Base-by-base conservation (phyloP, 1,140 invertebrate genomes). In the Plutomurus gul region DNA sequence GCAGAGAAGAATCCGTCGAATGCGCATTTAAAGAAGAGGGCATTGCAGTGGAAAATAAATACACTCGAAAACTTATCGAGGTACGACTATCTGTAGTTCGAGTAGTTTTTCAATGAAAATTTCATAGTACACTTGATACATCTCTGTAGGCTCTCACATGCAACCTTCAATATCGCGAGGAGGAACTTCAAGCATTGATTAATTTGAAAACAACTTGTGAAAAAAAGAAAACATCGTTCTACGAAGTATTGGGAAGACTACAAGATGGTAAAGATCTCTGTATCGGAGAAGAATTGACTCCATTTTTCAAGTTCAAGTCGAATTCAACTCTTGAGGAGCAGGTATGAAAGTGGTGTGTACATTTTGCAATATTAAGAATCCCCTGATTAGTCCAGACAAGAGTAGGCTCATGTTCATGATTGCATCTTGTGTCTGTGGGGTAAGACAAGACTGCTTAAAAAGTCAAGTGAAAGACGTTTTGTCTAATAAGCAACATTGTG, bases 181-280 rank as follows among this genome's bases (percentile, higher is more conserved):
- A 65, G 25, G 56, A 65, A 36, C 30, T 65, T 16, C 13, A 6
- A 16, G 36, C 56, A 33, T 36, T 65, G 27, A 16, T 33, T 33
- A 33, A 33, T 65, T 30, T 65, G n/a, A 65, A 65, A 65, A 30
- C 30, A 65, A 20, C 56, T 65, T 65, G 56, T n/a, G 30, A 65
- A 4, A 65, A 0, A n/a, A 65, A 27, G 25, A 65, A 65, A 33
- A 33, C 13, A 3, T 65, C 56, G 4, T n/a, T 65, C 11, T 30
- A 33, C 1, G 25, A 65, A 1, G 13, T 30, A 27, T 7, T 65
- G 56, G 18, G 3, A 18, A 65, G 36, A 11, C 27, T 65, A 18
- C 30, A 30, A n/a, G 56, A 65, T 18, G 56, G 30, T 6, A 65
- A 65, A 65, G 20, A 49, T 18, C n/a, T 27, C 16, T n/a, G n/a